These are phyloP conservation scores for Pseudorasbora parva DNA, from an alignment of 2,113 vertebrate species.

Conservation along the genomic window DNA sequence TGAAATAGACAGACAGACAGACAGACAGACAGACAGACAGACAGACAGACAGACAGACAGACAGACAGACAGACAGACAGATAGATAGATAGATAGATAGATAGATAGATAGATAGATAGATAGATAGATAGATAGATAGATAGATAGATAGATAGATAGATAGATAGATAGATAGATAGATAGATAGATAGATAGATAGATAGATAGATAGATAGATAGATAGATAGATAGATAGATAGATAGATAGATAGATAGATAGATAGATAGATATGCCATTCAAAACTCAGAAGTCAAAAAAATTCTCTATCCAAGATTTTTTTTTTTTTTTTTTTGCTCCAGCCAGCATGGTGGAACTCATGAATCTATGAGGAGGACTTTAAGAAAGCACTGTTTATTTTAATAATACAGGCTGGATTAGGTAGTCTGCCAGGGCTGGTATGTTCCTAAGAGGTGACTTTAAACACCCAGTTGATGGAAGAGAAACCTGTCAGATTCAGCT, in stretches of 20 bases:
- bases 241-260: background rate
- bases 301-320: background rate
- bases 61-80: background rate
- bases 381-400: constrained; percentile 28
- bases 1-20: background rate
- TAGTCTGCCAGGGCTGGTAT: background rate
- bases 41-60: background rate
- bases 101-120: background rate
- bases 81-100: background rate
- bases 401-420: constrained; percentile 19
- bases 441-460: constrained; percentile 4
- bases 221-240: background rate
- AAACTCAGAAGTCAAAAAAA: background rate
- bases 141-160: background rate
- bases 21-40: background rate
- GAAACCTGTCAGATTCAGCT: background rate
- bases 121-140: background rate
- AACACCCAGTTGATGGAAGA: background rate
- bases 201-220: background rate
- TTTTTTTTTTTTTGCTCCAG: background rate
- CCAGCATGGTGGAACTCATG: background rate
- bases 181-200: background rate
- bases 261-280: background rate
- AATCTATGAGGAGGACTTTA: constrained; percentile 6
- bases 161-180: background rate